These are phyloP conservation scores for Amia ocellicauda DNA, from an alignment of 2,113 vertebrate genomes.

Conservation along the genomic window DNA sequence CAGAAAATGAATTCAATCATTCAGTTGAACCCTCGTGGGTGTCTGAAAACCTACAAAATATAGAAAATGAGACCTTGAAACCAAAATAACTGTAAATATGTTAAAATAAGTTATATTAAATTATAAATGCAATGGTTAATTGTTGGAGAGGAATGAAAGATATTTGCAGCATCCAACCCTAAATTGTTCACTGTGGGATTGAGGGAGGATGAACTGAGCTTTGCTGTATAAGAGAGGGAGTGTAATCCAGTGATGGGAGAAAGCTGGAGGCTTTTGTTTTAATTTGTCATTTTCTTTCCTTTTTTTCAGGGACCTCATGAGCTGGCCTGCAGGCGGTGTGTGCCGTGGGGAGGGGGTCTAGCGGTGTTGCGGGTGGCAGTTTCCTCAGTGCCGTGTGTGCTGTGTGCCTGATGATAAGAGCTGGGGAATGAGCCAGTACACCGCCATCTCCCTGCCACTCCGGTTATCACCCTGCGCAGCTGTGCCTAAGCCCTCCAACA, in stretches of 20 bases:
- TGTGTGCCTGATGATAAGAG: slow-evolving; percentile 71
- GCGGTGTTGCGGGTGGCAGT: slow-evolving; percentile 55
- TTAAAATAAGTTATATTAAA: too few relatives aligned
- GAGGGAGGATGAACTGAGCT: slow-evolving; percentile 14
- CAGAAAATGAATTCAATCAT: too few relatives aligned
- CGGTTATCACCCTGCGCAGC: slow-evolving; percentile 76
- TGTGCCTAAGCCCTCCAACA: slow-evolving; percentile 77
- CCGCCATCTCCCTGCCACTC: slow-evolving; percentile 63
- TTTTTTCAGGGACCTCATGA: slow-evolving; percentile 38
- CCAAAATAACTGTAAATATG: too few relatives aligned
- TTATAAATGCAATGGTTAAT: too few relatives aligned
- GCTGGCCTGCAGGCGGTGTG: too few relatives aligned
- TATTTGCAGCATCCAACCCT: slow-evolving; percentile 17
- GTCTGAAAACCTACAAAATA: too few relatives aligned
- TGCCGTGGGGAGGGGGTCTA: slow-evolving; percentile 52
- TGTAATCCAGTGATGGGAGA: slow-evolving; percentile 12
- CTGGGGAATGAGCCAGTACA: slow-evolving; percentile 68
- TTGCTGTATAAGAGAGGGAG: neutral
- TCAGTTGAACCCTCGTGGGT: too few relatives aligned
- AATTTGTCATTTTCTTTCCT: slow-evolving; percentile 48
- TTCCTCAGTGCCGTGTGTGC: slow-evolving; percentile 46
- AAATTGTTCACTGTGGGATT: slow-evolving; percentile 19
- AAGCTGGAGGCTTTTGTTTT: slow-evolving; percentile 35
- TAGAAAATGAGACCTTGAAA: too few relatives aligned
- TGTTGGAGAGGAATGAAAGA: too few relatives aligned